Conservation (phyloP, 2,888 invertebrate species). For the Acanthosepion lycidas region DNA sequence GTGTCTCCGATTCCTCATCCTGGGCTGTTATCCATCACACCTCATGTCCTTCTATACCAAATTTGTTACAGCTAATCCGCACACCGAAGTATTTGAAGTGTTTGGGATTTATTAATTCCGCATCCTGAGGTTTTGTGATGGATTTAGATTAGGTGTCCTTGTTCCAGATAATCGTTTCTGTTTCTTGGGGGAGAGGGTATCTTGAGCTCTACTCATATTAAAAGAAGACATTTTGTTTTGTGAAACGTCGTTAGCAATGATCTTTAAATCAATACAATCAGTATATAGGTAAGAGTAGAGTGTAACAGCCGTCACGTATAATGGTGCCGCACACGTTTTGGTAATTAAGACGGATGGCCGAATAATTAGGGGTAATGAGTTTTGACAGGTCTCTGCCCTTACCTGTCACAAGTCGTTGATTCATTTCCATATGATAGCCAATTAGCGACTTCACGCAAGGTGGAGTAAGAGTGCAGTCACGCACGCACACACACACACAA, state of each 20-base stretch:
- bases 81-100: too few relatives aligned
- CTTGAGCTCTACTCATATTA: too few relatives aligned
- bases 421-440: background rate
- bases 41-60: too few relatives aligned
- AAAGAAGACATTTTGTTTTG: background rate
- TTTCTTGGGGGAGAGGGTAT: too few relatives aligned
- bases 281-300: background rate
- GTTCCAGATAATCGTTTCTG: too few relatives aligned
- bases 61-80: too few relatives aligned
- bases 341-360: background rate
- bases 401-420: background rate
- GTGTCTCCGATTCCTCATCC: too few relatives aligned
- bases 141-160: too few relatives aligned
- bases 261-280: background rate
- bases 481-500: background rate
- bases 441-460: background rate
- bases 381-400: background rate
- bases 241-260: background rate
- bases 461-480: background rate
- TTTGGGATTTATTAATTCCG: too few relatives aligned
- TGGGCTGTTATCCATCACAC: too few relatives aligned
- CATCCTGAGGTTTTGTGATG: too few relatives aligned
- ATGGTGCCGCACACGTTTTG: background rate
- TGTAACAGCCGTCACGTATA: background rate
- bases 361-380: background rate